Base-by-base conservation (phyloP, 2,113 vertebrate genomes). In the Corythornis madagascariensis region DNA sequence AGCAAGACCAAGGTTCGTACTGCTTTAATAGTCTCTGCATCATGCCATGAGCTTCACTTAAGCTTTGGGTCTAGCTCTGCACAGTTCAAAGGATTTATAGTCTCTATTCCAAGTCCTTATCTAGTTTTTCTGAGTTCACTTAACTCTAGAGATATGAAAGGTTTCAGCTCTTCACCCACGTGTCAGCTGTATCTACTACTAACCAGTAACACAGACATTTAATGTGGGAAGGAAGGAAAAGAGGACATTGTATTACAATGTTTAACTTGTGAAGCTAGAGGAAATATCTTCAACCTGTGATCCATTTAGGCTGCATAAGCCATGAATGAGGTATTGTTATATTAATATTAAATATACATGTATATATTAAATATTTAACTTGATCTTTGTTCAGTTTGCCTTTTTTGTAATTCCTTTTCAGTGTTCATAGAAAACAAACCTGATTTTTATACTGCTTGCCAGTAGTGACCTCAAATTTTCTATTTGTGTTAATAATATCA, bases 291-390 rank as follows among this genome's bases (percentile, higher is more conserved):
- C 92, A 96, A 85, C 82, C 61, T 95, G 79, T 80, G 75, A 66
- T 76, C 86, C 87, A 52, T 85, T 88, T 90, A 80, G 79, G 93
- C 83, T 95, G 75, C 82, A 63, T 81, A 84, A 91, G 79, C 79
- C 55, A 82, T 95, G 92, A 95, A 93, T 93, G 92, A 96, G 83
- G 84, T 86, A 93, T 92, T 94, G 91, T 96, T 97, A 84, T 91
- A 52, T 69, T 42, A 91, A 86, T 92, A 92, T 94, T 93, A 92
- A 96, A 94, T 91, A 96, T 93, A 91, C 86, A 93, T 92, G 92
- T 83, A 78, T 81, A 67, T 86, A 94, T 92, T 91, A 96, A 97
- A 94, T 95, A 96, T 96, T 96, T 92, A 96, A 88, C 73, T 89
- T 73, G 74, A 93, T 89, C 89, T 95, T 95, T 96, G 88, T 93